Percentiles rank a stretch among this genome's conserved stretches.
These are phyloP conservation scores for Chamaetylas fuelleborni DNA, from an alignment of 2,113 vertebrate species.

Conservation along the genomic window DNA sequence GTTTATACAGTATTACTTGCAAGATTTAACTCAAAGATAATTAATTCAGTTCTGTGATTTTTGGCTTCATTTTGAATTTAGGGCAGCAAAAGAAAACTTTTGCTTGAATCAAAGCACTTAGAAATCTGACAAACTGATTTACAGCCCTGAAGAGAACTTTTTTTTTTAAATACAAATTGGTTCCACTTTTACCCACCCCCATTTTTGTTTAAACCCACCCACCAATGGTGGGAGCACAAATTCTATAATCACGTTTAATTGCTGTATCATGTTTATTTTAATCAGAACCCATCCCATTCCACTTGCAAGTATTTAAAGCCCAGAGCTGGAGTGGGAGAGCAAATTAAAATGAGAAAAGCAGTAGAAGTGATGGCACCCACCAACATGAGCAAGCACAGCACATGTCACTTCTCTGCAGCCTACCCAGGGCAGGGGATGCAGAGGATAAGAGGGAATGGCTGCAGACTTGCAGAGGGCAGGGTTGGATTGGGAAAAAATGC, in stretches of 20 bases:
- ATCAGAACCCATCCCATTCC: background rate
- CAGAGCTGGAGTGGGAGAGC: background rate
- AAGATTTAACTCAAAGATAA: slow-evolving; percentile 50
- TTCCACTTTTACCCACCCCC: background rate
- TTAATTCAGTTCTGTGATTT: slow-evolving; percentile 30
- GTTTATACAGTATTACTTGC: slow-evolving; percentile 58
- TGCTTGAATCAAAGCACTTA: background rate
- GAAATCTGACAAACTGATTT: background rate
- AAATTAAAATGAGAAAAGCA: background rate
- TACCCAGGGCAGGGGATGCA: background rate
- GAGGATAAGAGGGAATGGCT: background rate
- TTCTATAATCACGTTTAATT: background rate
- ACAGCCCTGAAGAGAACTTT: background rate
- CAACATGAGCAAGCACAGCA: background rate
- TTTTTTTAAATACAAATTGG: background rate
- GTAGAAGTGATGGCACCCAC: background rate
- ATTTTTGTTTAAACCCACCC: background rate
- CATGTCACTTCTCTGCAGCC: background rate
- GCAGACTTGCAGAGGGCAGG: background rate
- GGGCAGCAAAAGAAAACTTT: background rate
- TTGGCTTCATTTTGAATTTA: slow-evolving; percentile 11
- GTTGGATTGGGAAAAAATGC: background rate
- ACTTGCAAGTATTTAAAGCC: background rate
- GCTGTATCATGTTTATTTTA: background rate
- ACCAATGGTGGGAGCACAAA: background rate